phyloP scores from a whole-genome alignment of 2,888 invertebrate genomes.

The Nymphalis c-album region DNA sequence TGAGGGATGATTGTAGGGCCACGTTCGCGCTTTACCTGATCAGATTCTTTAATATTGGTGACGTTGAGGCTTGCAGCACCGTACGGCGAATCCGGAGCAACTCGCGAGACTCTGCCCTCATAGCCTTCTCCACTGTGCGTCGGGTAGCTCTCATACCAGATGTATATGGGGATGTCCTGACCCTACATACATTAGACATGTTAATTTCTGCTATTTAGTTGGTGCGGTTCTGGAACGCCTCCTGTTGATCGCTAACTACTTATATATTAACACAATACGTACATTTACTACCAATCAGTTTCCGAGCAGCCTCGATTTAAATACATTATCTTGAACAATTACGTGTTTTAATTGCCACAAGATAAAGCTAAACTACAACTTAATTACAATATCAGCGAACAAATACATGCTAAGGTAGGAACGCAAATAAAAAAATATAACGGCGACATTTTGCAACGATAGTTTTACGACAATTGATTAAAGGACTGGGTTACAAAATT shows the following conservation, averaged over 20 bases:
- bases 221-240: conserved; percentile 45
- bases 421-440: conserved; percentile 16
- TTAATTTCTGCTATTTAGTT: conserved; percentile 46
- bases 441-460: neutral
- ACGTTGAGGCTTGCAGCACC: conserved; percentile 97
- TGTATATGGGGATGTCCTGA: conserved; percentile 97
- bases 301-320: conserved; percentile 28
- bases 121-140: conserved; percentile 97
- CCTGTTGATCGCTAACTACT: conserved; percentile 39
- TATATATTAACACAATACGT: conserved; percentile 24
- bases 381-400: conserved; percentile 23
- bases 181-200: conserved; percentile 83
- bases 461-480: no score
- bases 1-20: neutral
- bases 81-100: conserved; percentile 92
- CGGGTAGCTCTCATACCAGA: conserved; percentile 98
- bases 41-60: conserved; percentile 95
- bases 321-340: conserved; percentile 33
- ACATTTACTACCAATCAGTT: conserved; percentile 25
- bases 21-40: conserved; percentile 80
- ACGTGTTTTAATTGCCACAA: conserved; percentile 30
- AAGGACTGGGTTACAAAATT: neutral
- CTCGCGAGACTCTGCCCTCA: conserved; percentile 94
- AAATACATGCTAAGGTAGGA: conserved; percentile 35
- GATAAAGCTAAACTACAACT: conserved; percentile 28